Conservation (phyloP, 2,113 vertebrate species). For the Entelurus aequoreus region DNA sequence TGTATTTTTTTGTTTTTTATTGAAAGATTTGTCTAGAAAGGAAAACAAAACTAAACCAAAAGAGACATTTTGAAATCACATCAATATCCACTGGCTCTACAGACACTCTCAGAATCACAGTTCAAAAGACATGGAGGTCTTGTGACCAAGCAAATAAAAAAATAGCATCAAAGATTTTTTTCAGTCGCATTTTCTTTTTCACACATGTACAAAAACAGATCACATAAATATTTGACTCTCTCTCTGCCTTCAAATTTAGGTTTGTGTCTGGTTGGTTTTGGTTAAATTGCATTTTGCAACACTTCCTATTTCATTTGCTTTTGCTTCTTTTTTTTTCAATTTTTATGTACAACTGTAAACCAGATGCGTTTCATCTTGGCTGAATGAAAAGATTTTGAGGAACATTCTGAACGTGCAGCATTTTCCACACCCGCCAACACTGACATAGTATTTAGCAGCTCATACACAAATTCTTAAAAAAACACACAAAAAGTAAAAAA, state of each 20-base stretch:
- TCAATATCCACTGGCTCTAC: conserved; percentile 94
- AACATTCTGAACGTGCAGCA: conserved; percentile 10
- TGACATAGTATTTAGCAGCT: conserved; percentile 71
- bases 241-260: conserved; percentile 61
- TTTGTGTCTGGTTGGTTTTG: conserved; percentile 72
- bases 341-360: background rate
- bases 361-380: conserved; percentile 2
- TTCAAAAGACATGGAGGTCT: conserved; percentile 82
- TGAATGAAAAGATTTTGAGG: conserved; percentile 8
- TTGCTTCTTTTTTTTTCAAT: background rate
- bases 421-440: conserved; percentile 43
- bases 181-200: conserved; percentile 74
- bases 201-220: conserved; percentile 83
- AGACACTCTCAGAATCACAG: conserved; percentile 90
- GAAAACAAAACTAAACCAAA: conserved; percentile 82
- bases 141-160: conserved; percentile 86
- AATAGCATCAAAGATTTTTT: conserved; percentile 79
- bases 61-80: conserved; percentile 91
- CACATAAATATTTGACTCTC: conserved; percentile 79
- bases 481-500: conserved; percentile 24
- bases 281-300: conserved; percentile 43
- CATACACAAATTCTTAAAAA: conserved; percentile 48
- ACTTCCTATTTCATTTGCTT: background rate
- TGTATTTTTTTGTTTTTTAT: conserved; percentile 12
- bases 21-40: conserved; percentile 84